Evolutionary conservation across 2,113 vertebrate genomes (phyloP).

Genomic region (Hippocampus abdominalis): DNA sequence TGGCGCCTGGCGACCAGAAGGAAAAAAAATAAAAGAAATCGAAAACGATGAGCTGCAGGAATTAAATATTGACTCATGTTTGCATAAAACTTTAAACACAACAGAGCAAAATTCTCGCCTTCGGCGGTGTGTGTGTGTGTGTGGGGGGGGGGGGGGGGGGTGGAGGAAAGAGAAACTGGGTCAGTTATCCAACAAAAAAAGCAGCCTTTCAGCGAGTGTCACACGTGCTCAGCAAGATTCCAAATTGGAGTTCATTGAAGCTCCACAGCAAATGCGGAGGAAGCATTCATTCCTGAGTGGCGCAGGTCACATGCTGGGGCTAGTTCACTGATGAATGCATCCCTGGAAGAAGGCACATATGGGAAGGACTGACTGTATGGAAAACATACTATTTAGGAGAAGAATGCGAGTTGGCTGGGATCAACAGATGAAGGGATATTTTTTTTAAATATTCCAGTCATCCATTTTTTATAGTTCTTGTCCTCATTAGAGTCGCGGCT

Average conservation of each 20-base stretch:
- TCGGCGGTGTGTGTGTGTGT: constrained; percentile 9
- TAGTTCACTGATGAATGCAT: constrained; percentile 25
- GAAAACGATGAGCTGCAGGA: not conserved
- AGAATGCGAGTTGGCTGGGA: not conserved
- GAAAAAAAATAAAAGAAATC: not conserved
- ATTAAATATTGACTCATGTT: constrained; percentile 46
- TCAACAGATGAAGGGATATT: not conserved
- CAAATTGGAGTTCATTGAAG: constrained; percentile 31
- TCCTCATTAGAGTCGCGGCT: no score
- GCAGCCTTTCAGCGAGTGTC: constrained; percentile 26
- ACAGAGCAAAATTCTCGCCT: constrained; percentile 18
- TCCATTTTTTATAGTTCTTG: not conserved
- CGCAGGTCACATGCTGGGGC: constrained; percentile 44
- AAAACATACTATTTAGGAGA: not conserved
- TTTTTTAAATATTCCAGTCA: not conserved
- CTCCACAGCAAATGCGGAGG: constrained; percentile 16
- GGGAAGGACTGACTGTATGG: constrained; percentile 27
- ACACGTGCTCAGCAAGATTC: constrained; percentile 19
- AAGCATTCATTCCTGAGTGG: constrained; percentile 41
- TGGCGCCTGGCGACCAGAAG: constrained; percentile 72
- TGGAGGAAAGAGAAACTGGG: constrained; percentile 26
- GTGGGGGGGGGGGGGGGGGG: constrained; percentile 1
- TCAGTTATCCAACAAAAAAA: constrained; percentile 55
- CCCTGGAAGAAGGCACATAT: not conserved
- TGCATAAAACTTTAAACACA: constrained; percentile 43